Percentiles rank a stretch among this genome's conserved stretches.
Evolutionary conservation across 2,888 invertebrate species (phyloP).

Genomic region (Drosophila buzzatii): DNA sequence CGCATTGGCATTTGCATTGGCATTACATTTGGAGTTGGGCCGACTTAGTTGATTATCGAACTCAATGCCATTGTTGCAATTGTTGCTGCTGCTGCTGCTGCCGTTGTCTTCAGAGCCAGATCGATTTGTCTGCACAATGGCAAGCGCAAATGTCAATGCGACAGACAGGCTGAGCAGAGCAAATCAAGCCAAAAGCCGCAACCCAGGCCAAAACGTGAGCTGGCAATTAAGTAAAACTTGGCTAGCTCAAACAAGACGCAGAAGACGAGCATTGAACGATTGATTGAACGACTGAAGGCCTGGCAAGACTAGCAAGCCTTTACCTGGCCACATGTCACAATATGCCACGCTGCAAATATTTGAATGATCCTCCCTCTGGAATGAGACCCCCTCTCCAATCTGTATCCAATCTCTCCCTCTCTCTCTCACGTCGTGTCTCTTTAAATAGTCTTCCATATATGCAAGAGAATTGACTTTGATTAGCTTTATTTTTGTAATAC

Average conservation of each 20-base stretch:
- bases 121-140: constrained; percentile 74
- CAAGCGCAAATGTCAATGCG: constrained; percentile 74
- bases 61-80: constrained; percentile 68
- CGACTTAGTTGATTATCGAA: constrained; percentile 67
- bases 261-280: not conserved
- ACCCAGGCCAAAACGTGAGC: constrained; percentile 71
- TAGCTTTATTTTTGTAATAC: constrained; percentile 1
- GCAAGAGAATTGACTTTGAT: constrained; percentile 9
- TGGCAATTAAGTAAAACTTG: constrained; percentile 73
- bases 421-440: not conserved
- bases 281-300: constrained; percentile 12
- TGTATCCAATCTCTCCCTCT: not conserved
- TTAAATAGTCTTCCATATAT: constrained; percentile 14
- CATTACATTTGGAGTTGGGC: constrained; percentile 69
- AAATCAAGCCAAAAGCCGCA: constrained; percentile 69
- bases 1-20: constrained; percentile 67
- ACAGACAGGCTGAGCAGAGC: constrained; percentile 39
- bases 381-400: too few relatives aligned
- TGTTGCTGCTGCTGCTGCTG: constrained; percentile 33
- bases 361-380: constrained; percentile 37
- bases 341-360: constrained; percentile 42
- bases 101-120: constrained; percentile 40
- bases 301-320: not conserved
- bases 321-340: constrained; percentile 40
- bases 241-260: not conserved